These are phyloP conservation scores for Cichlasoma orientale DNA, from an alignment of 2,797 vertebrate genomes.

Conservation along the genomic window DNA sequence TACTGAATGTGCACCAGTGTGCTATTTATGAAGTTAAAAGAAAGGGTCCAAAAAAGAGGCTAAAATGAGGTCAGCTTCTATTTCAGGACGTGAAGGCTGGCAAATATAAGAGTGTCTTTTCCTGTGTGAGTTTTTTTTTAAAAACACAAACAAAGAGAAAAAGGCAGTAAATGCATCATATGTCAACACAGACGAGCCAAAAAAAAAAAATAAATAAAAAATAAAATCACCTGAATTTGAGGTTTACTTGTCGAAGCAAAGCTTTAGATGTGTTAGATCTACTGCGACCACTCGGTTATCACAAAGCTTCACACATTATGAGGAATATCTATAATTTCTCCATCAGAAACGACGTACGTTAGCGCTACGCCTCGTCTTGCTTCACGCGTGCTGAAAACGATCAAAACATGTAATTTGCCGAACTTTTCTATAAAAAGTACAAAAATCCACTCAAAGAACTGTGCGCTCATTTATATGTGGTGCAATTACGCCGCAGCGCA, in stretches of 20 bases:
- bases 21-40: neutral
- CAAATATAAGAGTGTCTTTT: neutral
- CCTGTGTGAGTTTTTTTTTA: neutral
- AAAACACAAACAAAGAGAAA: neutral
- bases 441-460: slow-evolving; percentile 18
- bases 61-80: neutral
- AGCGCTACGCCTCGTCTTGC: neutral
- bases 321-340: neutral
- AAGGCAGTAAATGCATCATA: neutral
- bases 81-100: neutral
- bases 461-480: slow-evolving; percentile 16
- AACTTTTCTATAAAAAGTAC: slow-evolving; percentile 12
- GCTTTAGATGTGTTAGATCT: neutral
- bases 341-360: neutral
- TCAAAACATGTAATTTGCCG: neutral
- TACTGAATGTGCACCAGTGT: neutral
- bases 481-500: slow-evolving; percentile 31
- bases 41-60: neutral
- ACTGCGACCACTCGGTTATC: neutral
- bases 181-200: neutral
- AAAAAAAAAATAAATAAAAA: too few relatives aligned
- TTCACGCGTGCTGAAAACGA: neutral
- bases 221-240: neutral
- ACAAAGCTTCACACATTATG: neutral
- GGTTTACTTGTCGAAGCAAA: neutral